These are phyloP conservation scores for Oopsacas minuta DNA, from an alignment of 37 sponge, comb jelly and placozoan genomes.

Conservation along the genomic window DNA sequence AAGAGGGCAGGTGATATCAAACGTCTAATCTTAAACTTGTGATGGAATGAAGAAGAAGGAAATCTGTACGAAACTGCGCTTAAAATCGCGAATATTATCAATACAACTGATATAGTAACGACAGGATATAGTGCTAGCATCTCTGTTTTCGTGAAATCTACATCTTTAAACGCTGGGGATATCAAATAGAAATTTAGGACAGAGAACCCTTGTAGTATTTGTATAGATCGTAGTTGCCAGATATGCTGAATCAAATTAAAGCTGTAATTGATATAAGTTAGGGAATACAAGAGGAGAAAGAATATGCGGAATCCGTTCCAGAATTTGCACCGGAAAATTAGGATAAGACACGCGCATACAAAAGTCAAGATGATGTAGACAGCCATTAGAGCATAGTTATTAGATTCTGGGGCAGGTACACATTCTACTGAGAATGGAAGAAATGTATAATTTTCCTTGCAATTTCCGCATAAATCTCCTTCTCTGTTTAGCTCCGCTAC, in stretches of 20 bases:
- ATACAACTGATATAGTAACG: background rate
- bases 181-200: background rate
- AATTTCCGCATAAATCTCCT: background rate
- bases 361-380: background rate
- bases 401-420: background rate
- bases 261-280: slow-evolving; percentile 10
- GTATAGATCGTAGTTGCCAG: background rate
- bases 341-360: background rate
- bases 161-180: background rate
- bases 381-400: background rate
- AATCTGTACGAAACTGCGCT: slow-evolving; percentile 7
- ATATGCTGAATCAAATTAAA: background rate
- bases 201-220: background rate
- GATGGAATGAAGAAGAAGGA: slow-evolving; percentile 17
- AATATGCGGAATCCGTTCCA: background rate
- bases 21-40: background rate
- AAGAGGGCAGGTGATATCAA: background rate
- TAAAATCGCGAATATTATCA: background rate
- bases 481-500: background rate
- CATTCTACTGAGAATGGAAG: background rate
- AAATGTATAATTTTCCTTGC: background rate
- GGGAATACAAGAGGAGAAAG: background rate
- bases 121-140: background rate
- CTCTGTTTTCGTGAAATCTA: background rate
- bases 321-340: slow-evolving; percentile 10